These are phyloP conservation scores for Labeo calbasu DNA, from an alignment of 2,797 vertebrate genomes.

Conservation along the genomic window DNA sequence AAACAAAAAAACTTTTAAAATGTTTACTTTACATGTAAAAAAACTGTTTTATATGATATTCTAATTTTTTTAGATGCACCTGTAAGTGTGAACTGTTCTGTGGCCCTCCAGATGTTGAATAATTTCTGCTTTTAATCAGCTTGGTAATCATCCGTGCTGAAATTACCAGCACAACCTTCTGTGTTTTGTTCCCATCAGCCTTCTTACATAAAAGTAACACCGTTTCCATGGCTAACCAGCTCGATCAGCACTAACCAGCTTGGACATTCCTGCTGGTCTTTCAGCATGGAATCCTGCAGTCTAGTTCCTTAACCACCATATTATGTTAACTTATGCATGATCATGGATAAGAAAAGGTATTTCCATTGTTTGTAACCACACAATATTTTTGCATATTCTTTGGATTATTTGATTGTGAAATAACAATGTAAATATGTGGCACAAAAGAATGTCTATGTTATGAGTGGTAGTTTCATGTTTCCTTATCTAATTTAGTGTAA, in stretches of 20 bases:
- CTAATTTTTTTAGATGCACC: too few species aligned
- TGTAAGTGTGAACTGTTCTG: neutral
- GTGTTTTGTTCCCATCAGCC: neutral
- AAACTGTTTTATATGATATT: too few species aligned
- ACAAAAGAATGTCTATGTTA: neutral
- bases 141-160: neutral
- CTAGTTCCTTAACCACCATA: neutral
- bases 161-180: neutral
- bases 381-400: neutral
- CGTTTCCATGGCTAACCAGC: neutral
- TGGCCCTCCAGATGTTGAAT: neutral
- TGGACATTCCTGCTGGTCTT: neutral
- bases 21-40: too few species aligned
- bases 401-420: neutral
- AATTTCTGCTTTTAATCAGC: neutral
- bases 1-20: too few species aligned
- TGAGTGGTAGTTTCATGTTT: neutral
- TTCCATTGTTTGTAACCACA: constrained; percentile 1
- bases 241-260: neutral
- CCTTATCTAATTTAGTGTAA: neutral
- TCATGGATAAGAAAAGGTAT: neutral
- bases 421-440: neutral
- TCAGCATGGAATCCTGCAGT: neutral
- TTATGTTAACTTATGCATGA: neutral
- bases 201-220: neutral